Percentiles rank a stretch among this genome's conserved stretches.
Conservation (phyloP, 2,113 vertebrate genomes). For the Indicator maculatus region DNA sequence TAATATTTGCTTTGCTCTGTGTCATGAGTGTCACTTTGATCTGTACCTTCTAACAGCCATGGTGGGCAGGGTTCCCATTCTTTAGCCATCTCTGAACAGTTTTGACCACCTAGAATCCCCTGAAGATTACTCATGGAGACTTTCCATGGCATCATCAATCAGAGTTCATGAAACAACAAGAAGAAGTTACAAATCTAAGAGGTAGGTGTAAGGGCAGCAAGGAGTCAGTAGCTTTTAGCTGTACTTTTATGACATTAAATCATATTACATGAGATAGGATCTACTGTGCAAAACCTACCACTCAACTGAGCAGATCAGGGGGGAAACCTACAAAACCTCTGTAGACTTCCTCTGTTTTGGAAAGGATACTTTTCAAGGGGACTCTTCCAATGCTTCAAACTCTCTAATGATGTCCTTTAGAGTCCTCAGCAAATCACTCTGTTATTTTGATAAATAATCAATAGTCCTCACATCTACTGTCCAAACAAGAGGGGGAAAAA, state of each 20-base stretch:
- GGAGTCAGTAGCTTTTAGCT: background rate
- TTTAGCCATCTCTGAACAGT: background rate
- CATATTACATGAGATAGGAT: background rate
- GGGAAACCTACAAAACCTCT: constrained; percentile 12
- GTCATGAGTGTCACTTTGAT: background rate
- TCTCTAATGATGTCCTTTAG: background rate
- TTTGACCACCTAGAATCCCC: background rate
- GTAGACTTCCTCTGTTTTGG: background rate
- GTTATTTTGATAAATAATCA: constrained; percentile 23
- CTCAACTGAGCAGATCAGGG: background rate
- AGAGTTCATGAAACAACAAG: background rate
- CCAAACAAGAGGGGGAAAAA: background rate
- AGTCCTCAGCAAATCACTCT: constrained; percentile 18
- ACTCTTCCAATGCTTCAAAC: background rate
- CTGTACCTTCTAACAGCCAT: background rate
- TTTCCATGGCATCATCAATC: background rate
- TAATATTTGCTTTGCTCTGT: background rate
- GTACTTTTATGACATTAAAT: background rate
- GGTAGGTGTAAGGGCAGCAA: background rate
- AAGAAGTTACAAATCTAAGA: background rate
- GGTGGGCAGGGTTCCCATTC: background rate
- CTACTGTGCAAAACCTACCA: background rate
- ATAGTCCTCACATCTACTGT: background rate
- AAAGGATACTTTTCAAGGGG: constrained; percentile 1
- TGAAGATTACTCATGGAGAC: background rate